Evolutionary conservation across 2,888 invertebrate species (phyloP).

Genomic region (Cheilosia impressa): DNA sequence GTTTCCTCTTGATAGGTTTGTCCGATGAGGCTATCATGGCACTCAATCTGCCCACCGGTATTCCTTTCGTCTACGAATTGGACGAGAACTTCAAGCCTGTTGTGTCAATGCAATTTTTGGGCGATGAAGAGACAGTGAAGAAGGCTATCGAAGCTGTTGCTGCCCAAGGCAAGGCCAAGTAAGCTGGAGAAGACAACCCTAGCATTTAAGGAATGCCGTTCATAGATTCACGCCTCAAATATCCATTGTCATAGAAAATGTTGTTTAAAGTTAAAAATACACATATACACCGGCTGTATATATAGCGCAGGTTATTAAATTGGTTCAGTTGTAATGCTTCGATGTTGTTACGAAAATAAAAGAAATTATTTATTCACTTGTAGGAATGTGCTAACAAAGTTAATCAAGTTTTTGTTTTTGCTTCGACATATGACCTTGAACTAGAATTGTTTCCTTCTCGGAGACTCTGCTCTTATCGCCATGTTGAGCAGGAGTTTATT

Average conservation of each 20-base stretch:
- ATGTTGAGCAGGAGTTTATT: not conserved
- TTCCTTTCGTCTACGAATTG: conserved; percentile 92
- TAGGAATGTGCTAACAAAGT: not conserved
- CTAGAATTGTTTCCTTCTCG: not conserved
- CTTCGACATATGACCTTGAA: conserved; percentile 19
- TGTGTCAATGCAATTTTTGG: conserved; percentile 91
- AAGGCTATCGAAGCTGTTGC: conserved; percentile 93
- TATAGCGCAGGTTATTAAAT: conserved; percentile 32
- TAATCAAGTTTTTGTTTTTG: not conserved
- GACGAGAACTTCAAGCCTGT: conserved; percentile 91
- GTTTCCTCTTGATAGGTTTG: conserved; percentile 84
- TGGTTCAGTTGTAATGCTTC: conserved; percentile 52
- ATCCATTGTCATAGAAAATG: conserved; percentile 24
- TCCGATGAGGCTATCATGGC: conserved; percentile 91
- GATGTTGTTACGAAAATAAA: conserved; percentile 53
- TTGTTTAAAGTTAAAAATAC: conserved; percentile 8
- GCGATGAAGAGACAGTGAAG: conserved; percentile 91
- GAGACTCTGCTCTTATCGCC: not conserved
- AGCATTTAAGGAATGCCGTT: conserved; percentile 57
- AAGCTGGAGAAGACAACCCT: conserved; percentile 83
- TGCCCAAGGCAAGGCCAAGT: conserved; percentile 89
- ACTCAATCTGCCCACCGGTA: conserved; percentile 91
- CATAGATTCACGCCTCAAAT: conserved; percentile 15
- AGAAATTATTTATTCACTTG: conserved; percentile 57
- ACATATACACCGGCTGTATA: conserved; percentile 16